Percentiles rank a stretch among this genome's conserved stretches.
These are phyloP conservation scores for Alectoris magna DNA, from an alignment of 2,797 vertebrate genomes.

Conservation along the genomic window DNA sequence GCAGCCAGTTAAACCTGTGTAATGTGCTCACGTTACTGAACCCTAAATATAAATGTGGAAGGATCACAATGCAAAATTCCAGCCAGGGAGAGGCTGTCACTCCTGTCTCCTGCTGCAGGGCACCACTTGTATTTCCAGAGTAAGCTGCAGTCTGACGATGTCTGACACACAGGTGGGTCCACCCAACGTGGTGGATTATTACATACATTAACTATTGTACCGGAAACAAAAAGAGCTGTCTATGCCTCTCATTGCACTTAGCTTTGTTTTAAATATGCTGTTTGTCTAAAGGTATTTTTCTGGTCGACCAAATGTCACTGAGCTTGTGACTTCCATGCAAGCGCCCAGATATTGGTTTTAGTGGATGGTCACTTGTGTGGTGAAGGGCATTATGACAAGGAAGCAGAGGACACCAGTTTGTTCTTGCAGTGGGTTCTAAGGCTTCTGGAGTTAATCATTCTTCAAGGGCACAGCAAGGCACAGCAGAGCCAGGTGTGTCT, in stretches of 20 bases:
- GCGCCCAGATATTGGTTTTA: background rate
- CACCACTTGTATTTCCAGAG: background rate
- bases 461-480: conserved; percentile 23
- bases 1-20: background rate
- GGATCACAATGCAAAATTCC: background rate
- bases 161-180: background rate
- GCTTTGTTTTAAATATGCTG: background rate
- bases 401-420: background rate
- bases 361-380: background rate
- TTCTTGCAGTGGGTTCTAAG: background rate
- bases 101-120: background rate
- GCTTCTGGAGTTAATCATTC: conserved; percentile 54
- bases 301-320: background rate
- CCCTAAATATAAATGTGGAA: background rate
- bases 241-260: background rate
- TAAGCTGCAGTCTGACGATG: background rate
- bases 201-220: background rate
- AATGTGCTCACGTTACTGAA: background rate
- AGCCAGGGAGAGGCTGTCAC: background rate
- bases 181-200: background rate
- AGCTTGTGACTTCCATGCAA: background rate
- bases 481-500: conserved; percentile 73
- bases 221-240: background rate
- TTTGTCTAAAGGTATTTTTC: background rate
- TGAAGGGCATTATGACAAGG: background rate